Percentiles rank a stretch among this genome's conserved stretches.
These are phyloP conservation scores for Coleophora deauratella DNA, from an alignment of 2,888 invertebrate genomes.

Conservation along the genomic window DNA sequence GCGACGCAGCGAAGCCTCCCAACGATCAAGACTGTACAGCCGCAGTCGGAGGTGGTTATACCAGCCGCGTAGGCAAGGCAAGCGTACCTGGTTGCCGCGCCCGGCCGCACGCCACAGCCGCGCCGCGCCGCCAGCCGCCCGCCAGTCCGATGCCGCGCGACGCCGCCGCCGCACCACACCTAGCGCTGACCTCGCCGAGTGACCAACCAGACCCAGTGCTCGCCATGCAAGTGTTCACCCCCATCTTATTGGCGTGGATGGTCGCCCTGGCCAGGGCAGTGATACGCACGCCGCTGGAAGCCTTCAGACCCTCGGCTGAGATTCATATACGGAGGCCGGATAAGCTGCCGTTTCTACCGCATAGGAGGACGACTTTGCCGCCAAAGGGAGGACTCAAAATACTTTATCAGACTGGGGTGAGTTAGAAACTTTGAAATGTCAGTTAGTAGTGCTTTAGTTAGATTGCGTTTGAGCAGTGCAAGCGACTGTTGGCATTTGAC, in stretches of 20 bases:
- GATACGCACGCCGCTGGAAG: constrained; percentile 72
- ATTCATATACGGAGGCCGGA: constrained; percentile 65
- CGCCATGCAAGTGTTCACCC: constrained; percentile 58
- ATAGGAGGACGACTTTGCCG: constrained; percentile 66
- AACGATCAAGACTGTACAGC: constrained; percentile 43
- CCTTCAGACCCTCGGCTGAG: constrained; percentile 65
- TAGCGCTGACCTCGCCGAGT: constrained; percentile 32
- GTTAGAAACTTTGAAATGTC: constrained; percentile 29
- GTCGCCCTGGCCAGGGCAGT: constrained; percentile 50
- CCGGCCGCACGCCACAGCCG: constrained; percentile 8
- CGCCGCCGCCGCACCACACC: constrained; percentile 44
- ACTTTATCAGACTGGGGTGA: constrained; percentile 84
- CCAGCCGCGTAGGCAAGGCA: constrained; percentile 68
- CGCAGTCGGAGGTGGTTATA: constrained; percentile 61
- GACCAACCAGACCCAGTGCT: constrained; percentile 20
- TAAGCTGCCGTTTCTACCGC: constrained; percentile 53
- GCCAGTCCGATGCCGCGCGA: constrained; percentile 59
- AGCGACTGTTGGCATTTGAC: not conserved
- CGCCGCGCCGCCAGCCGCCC: constrained; percentile 7
- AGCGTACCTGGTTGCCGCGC: constrained; percentile 62
- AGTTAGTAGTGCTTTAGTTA: too few species aligned
- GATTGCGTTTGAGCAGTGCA: not conserved
- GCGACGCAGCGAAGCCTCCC: not conserved
- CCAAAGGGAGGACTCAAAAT: constrained; percentile 74
- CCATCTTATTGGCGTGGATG: constrained; percentile 50